Percentiles rank a stretch among this genome's conserved stretches.
Evolutionary conservation across 2,797 vertebrate genomes (phyloP).

Genomic region (Anas bahamensis): DNA sequence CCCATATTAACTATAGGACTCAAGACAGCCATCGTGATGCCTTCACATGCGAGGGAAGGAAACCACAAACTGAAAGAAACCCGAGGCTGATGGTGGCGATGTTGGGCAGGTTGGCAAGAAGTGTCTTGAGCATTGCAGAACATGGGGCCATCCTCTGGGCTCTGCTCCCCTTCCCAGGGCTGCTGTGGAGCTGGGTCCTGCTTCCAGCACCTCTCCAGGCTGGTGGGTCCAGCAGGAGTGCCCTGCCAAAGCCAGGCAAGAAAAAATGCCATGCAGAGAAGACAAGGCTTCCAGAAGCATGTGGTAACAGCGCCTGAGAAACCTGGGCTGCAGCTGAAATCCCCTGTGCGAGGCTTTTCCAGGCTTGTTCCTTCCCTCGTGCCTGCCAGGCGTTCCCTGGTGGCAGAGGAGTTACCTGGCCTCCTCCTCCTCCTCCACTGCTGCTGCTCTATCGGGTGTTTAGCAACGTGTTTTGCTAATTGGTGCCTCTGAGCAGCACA

Average conservation of each 20-base stretch:
- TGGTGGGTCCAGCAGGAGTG: neutral
- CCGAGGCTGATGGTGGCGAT: rapidly evolving
- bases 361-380: neutral
- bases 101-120: neutral
- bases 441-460: slow-evolving; percentile 35
- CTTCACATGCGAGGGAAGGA: slow-evolving; percentile 14
- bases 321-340: neutral
- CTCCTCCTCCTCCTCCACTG: neutral
- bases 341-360: neutral
- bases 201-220: neutral
- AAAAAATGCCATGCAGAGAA: neutral
- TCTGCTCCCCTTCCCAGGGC: neutral
- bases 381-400: neutral
- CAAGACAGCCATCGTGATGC: slow-evolving; percentile 41
- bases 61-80: neutral
- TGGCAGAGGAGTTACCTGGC: neutral
- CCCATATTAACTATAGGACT: slow-evolving; percentile 65
- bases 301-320: slow-evolving; percentile 7
- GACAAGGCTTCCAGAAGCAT: neutral
- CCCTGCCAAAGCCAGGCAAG: neutral
- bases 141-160: neutral
- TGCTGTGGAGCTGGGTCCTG: neutral
- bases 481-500: neutral
- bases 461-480: slow-evolving; percentile 47
- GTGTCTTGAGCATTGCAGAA: neutral